A percentile compares a stretch with the other conserved stretches of the same genome.
Conservation (phyloP, 2,113 vertebrate species). For the Sapajus apella region DNA sequence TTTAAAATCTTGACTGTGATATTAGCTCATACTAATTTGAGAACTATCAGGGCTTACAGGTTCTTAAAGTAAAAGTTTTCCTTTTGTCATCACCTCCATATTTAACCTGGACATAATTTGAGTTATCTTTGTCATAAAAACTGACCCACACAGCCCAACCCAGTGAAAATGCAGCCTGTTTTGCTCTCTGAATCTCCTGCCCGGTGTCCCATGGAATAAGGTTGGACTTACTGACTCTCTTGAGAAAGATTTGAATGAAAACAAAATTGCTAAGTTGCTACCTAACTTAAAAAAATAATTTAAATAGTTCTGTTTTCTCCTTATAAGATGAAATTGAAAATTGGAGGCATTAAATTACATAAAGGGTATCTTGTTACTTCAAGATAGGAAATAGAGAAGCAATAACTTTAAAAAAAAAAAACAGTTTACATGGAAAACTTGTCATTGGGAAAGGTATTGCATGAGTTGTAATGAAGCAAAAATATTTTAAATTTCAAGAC, state of each 20-base stretch:
- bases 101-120: conserved; percentile 43
- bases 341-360: neutral
- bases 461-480: conserved; percentile 43
- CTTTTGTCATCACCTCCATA: neutral
- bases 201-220: neutral
- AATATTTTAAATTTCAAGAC: conserved; percentile 26
- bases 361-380: neutral
- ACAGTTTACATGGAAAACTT: conserved; percentile 17
- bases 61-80: conserved; percentile 26
- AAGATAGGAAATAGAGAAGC: neutral
- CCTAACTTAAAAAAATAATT: neutral
- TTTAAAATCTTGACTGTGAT: conserved; percentile 31
- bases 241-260: conserved; percentile 54
- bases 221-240: neutral
- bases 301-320: conserved; percentile 31
- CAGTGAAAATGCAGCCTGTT: conserved; percentile 10
- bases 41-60: conserved; percentile 6
- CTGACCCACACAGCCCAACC: neutral
- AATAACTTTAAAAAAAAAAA: neutral
- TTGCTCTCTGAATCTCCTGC: conserved; percentile 1
- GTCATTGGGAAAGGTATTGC: conserved; percentile 36
- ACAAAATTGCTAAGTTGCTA: conserved; percentile 32
- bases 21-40: neutral
- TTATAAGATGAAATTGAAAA: conserved; percentile 40
- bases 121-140: neutral